Evolutionary conservation across 2,888 invertebrate species (phyloP).

Genomic region (Eupithecia subfuscata): DNA sequence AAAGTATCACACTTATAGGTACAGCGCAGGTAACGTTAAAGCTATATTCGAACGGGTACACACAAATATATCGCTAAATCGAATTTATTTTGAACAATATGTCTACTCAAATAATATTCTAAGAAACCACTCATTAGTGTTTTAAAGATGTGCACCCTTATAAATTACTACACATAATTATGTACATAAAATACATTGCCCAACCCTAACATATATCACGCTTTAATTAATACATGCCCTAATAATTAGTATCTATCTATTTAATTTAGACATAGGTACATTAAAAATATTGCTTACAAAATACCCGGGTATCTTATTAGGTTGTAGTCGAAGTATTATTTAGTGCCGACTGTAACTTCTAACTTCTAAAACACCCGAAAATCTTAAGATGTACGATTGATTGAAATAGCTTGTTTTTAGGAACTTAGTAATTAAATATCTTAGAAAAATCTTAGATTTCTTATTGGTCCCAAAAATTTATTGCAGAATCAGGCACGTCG

Average conservation of each 20-base stretch:
- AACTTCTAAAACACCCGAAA: conserved; percentile 21
- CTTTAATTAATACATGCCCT: conserved; percentile 34
- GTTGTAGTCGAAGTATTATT: background rate
- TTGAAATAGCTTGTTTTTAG: conserved; percentile 50
- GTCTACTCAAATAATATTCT: conserved; percentile 9
- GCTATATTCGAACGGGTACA: conserved; percentile 56
- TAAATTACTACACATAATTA: conserved; percentile 36
- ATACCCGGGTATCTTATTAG: conserved; percentile 8
- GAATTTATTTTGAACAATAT: conserved; percentile 10
- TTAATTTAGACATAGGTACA: conserved; percentile 38
- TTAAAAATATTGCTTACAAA: conserved; percentile 18
- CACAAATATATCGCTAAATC: conserved; percentile 8
- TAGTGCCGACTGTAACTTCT: conserved; percentile 9
- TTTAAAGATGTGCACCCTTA: conserved; percentile 17
- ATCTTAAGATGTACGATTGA: conserved; percentile 50
- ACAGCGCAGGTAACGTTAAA: conserved; percentile 73
- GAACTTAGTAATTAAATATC: conserved; percentile 73
- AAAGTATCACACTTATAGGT: conserved; percentile 71
- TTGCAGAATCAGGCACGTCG: conserved; percentile 22
- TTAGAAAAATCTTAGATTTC: conserved; percentile 42
- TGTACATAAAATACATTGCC: conserved; percentile 42
- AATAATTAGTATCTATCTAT: conserved; percentile 26
- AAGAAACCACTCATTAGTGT: background rate
- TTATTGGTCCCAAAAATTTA: conserved; percentile 30
- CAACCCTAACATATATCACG: conserved; percentile 42